phyloP scores from a whole-genome alignment of 2,797 vertebrate species.

The Gymnocypris eckloni region DNA sequence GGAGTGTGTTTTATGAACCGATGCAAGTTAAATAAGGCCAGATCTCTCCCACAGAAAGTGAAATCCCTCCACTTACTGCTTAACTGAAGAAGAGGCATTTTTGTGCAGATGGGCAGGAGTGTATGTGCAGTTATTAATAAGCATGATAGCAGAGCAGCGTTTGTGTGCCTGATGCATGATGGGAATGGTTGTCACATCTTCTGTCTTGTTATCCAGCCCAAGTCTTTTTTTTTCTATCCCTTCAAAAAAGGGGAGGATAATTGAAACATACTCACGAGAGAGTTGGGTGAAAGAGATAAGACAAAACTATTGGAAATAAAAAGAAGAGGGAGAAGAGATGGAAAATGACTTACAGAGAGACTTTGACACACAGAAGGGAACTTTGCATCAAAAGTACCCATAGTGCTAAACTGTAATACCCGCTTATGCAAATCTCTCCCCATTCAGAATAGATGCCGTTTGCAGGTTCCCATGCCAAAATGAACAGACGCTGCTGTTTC shows the following conservation, averaged over 20 bases:
- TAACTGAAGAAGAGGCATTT: conserved; percentile 21
- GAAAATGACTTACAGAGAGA: conserved; percentile 26
- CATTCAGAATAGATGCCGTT: conserved; percentile 61
- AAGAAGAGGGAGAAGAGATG: conserved; percentile 5
- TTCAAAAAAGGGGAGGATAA: conserved; percentile 70
- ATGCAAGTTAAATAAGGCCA: conserved; percentile 6
- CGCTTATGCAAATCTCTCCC: conserved; percentile 77
- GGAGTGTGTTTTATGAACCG: conserved; percentile 19
- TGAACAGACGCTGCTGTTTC: conserved; percentile 8
- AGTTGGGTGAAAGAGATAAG: conserved; percentile 73
- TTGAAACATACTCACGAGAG: conserved; percentile 73
- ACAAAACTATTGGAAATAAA: conserved; percentile 52
- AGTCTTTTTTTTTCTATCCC: conserved; percentile 64
- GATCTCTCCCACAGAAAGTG: conserved; percentile 27
- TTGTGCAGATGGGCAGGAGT: background rate
- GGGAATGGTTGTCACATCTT: conserved; percentile 59
- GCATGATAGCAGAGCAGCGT: conserved; percentile 36
- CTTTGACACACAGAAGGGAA: conserved; percentile 40
- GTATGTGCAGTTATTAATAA: conserved; percentile 29
- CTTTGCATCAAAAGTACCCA: conserved; percentile 70
- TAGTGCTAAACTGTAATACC: conserved; percentile 71
- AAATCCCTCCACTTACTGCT: conserved; percentile 39
- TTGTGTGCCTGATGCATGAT: conserved; percentile 44
- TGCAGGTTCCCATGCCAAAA: conserved; percentile 37
- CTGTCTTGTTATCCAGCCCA: conserved; percentile 73